These are phyloP conservation scores for Delia radicum DNA, from an alignment of 1,140 invertebrate genomes.

Conservation along the genomic window DNA sequence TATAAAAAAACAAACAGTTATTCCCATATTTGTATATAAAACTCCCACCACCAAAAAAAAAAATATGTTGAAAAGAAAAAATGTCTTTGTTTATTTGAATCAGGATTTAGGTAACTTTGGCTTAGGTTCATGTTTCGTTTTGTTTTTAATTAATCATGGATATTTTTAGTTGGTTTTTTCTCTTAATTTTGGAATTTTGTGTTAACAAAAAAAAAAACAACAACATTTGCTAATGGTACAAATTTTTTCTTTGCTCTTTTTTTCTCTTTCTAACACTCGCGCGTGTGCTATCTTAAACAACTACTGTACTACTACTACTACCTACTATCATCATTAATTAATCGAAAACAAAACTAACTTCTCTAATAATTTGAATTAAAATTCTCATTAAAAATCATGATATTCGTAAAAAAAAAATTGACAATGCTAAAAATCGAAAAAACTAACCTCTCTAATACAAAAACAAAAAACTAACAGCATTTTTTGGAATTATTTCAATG, in stretches of 20 bases:
- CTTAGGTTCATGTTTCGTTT: not conserved
- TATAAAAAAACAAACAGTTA: too few species aligned
- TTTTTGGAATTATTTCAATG: constrained; percentile 97
- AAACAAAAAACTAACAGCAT: constrained; percentile 70
- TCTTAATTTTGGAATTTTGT: not conserved
- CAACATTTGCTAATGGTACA: constrained; percentile 9
- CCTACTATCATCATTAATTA: constrained; percentile 32
- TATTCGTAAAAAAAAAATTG: not conserved
- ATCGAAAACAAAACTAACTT: constrained; percentile 33
- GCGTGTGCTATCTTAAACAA: constrained; percentile 31
- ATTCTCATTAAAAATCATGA: constrained; percentile 9
- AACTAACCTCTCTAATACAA: constrained; percentile 25
- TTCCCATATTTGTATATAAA: too few species aligned
- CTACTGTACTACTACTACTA: constrained; percentile 40
- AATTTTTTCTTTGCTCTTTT: constrained; percentile 54
- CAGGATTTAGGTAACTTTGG: not conserved
- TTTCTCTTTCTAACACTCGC: constrained; percentile 43
- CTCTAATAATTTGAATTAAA: constrained; percentile 14
- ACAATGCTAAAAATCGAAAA: not conserved
- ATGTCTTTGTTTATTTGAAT: constrained; percentile 47
- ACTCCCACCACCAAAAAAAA: not conserved
- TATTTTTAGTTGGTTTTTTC: not conserved
- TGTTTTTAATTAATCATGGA: not conserved
- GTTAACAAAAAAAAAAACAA: constrained; percentile 31
- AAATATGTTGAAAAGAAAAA: constrained; percentile 24